Percentiles rank a stretch among this genome's conserved stretches.
Evolutionary conservation across 2,888 invertebrate genomes (phyloP).

Genomic region (Gisinianus flammeolus): DNA sequence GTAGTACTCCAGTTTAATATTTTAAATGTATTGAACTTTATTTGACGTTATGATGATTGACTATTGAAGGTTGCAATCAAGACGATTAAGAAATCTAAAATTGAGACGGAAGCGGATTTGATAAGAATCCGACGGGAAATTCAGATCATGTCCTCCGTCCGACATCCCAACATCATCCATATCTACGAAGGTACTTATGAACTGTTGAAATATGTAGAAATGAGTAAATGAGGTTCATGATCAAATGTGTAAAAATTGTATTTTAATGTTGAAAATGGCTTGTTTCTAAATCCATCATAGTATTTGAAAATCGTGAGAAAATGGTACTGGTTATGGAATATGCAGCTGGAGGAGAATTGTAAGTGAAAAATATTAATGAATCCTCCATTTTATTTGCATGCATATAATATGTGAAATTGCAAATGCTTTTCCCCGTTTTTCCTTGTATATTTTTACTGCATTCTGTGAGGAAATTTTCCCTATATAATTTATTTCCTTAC

Average conservation of each 20-base stretch:
- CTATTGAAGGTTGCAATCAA: slow-evolving; percentile 89
- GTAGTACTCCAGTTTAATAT: too few relatives aligned
- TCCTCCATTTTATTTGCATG: neutral
- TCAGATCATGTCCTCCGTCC: slow-evolving; percentile 93
- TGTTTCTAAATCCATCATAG: slow-evolving; percentile 67
- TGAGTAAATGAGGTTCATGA: too few relatives aligned
- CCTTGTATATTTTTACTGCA: neutral
- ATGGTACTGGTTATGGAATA: slow-evolving; percentile 99
- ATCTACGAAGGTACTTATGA: slow-evolving; percentile 91
- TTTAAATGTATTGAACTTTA: too few relatives aligned
- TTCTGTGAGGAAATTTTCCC: too few relatives aligned
- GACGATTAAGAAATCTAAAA: slow-evolving; percentile 95
- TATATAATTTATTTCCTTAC: too few relatives aligned
- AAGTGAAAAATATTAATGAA: slow-evolving; percentile 84
- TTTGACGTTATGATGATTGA: too few relatives aligned
- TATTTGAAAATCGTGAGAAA: slow-evolving; percentile 99
- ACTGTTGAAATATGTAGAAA: neutral
- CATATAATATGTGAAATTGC: neutral
- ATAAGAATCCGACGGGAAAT: slow-evolving; percentile 95
- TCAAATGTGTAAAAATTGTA: too few relatives aligned
- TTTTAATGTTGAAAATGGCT: slow-evolving; percentile 13
- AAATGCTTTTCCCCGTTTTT: too few relatives aligned
- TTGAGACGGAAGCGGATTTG: slow-evolving; percentile 95
- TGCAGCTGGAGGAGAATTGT: slow-evolving; percentile 96
- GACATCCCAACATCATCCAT: slow-evolving; percentile 99